Evolutionary conservation across 2,888 invertebrate genomes (phyloP), one percentile per base, ranked within the genome.

Genomic region (Acrobasis suavella): DNA sequence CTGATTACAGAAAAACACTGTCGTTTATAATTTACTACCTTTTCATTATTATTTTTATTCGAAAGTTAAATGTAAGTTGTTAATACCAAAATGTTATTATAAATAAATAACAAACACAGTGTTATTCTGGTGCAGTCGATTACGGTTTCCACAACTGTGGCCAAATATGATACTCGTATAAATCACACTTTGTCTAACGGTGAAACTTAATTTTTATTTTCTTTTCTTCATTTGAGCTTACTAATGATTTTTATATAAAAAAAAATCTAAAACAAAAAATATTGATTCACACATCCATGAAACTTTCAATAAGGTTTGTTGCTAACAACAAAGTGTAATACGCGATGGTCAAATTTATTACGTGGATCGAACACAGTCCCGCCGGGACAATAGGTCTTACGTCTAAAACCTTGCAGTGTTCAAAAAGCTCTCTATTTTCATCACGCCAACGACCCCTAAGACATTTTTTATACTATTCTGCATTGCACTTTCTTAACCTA

Each of bases 401-500:
- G n/a, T n/a, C n/a, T n/a, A n/a, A 39, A 10, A 10, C 58, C 42
- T 62, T 64, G 64, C 60, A 58, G 52, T 61, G 49, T 64, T 64
- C 61, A 67, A 67, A 67, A 67, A 39, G 39, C 22, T 22, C 22
- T 22, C 22, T 22, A 22, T 22, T 22, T 22, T 22, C 22, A 22
- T 22, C 3, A 22, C 22, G 22, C 22, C 2, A 22, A 1, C 22
- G 22, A 22, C 22, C 22, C 22, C 22, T 1, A 22, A 22, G 22
- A 3, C 22, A 22, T 1, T 22, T 22, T 22, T 22, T 3, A 22
- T 22, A 22, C 22, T 2, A 2, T 22, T 22, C 22, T 42, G 14
- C 42, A 42, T 12, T 42, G 10, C 10, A 42, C 22, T 22, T 42
- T 42, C 42, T 42, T 42, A 42, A 14, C 42, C 42, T 42, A 46